phyloP scores from a whole-genome alignment of 1,140 invertebrate species.

The Heterodera schachtii region DNA sequence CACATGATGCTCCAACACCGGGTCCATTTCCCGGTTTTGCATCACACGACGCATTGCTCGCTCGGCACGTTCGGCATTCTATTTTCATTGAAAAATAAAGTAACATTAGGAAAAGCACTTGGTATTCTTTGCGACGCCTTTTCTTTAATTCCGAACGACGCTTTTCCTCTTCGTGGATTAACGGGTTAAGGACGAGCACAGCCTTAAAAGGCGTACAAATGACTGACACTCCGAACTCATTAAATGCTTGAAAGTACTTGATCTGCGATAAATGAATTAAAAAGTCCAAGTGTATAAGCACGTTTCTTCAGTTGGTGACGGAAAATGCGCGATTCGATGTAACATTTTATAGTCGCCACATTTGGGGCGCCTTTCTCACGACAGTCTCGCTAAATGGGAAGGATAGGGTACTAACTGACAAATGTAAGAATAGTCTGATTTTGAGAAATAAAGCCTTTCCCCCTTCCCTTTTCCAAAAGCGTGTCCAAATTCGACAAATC shows the following conservation, averaged over 20 bases:
- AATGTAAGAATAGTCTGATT: not conserved
- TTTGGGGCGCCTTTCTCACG: constrained; percentile 26
- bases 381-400: constrained; percentile 30
- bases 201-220: not conserved
- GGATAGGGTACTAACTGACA: not conserved
- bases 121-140: constrained; percentile 15
- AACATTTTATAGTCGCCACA: constrained; percentile 26
- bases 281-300: constrained; percentile 35
- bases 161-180: constrained; percentile 33
- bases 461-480: too few relatives aligned
- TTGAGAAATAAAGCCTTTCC: too few relatives aligned
- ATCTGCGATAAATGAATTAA: constrained; percentile 38
- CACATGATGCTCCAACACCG: not conserved
- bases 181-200: constrained; percentile 30
- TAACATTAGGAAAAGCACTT: not conserved
- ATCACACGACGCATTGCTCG: not conserved
- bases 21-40: not conserved
- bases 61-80: constrained; percentile 6
- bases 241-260: not conserved
- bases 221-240: too few relatives aligned
- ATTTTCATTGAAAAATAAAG: not conserved
- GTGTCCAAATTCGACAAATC: too few relatives aligned
- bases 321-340: constrained; percentile 37
- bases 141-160: constrained; percentile 30
- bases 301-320: constrained; percentile 35